Conservation (phyloP, 2,797 vertebrate genomes). For the Hippopotamyrus pictus region DNA sequence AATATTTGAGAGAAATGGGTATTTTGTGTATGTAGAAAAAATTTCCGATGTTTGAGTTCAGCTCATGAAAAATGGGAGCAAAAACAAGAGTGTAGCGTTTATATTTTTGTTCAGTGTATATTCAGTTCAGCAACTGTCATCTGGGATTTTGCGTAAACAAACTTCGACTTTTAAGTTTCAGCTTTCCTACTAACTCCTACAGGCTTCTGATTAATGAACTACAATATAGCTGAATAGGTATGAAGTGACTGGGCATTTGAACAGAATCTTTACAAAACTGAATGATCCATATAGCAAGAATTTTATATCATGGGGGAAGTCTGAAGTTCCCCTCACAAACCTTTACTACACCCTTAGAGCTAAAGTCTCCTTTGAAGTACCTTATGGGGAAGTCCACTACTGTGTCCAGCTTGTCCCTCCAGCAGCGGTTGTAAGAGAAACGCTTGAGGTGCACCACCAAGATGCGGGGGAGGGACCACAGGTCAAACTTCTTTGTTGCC, state of each 20-base stretch:
- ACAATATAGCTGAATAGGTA: background rate
- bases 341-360: background rate
- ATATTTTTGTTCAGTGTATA: too few species aligned
- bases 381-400: conserved; percentile 90
- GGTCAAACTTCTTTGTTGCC: conserved; percentile 91
- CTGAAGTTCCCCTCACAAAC: background rate
- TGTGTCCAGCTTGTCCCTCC: conserved; percentile 92
- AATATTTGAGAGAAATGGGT: too few species aligned
- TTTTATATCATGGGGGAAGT: background rate
- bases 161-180: background rate
- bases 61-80: too few species aligned
- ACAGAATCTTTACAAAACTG: background rate
- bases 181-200: background rate
- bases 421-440: conserved; percentile 91
- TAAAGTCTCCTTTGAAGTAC: conserved; percentile 46
- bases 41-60: too few species aligned
- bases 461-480: conserved; percentile 86
- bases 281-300: background rate
- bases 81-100: too few species aligned
- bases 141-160: background rate
- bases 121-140: background rate
- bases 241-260: background rate
- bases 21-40: too few species aligned
- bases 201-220: background rate
- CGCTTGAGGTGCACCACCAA: conserved; percentile 91